These are phyloP conservation scores for Sinocyclocheilus grahami DNA, from an alignment of 2,113 vertebrate species.

Conservation along the genomic window DNA sequence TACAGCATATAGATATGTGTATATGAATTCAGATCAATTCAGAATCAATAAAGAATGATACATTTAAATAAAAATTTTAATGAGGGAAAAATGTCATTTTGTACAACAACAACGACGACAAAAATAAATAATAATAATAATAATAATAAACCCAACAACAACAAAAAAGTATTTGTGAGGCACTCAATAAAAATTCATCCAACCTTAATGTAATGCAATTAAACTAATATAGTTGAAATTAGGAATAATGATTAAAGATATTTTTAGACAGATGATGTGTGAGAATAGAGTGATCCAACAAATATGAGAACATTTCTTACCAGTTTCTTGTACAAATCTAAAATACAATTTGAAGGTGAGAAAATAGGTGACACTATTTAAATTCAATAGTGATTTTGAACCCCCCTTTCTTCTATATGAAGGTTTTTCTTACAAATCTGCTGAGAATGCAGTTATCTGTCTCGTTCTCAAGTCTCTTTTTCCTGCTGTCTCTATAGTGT, in stretches of 20 bases:
- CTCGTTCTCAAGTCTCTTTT: not conserved
- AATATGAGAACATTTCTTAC: not conserved
- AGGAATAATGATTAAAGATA: not conserved
- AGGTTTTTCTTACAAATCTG: not conserved
- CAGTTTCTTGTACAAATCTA: not conserved
- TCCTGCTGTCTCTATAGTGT: not conserved
- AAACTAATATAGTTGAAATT: not conserved
- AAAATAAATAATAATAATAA: not conserved
- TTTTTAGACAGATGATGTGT: not conserved
- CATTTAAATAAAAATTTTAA: not conserved
- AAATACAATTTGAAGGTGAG: not conserved
- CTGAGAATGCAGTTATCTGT: conserved; percentile 12
- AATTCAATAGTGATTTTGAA: not conserved
- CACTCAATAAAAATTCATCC: too few relatives aligned
- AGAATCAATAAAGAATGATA: not conserved
- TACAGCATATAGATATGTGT: not conserved
- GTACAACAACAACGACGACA: not conserved
- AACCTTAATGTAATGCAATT: not conserved
- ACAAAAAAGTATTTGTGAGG: not conserved
- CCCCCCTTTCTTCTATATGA: not conserved
- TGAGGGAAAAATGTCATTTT: not conserved
- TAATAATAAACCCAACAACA: not conserved
- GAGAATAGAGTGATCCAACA: not conserved
- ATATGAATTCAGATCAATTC: not conserved
- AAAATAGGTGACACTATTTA: not conserved